Evolutionary conservation across 2,888 invertebrate genomes (phyloP), one percentile per base, ranked within the genome.

Genomic region (Drosophila subsilvestris): DNA sequence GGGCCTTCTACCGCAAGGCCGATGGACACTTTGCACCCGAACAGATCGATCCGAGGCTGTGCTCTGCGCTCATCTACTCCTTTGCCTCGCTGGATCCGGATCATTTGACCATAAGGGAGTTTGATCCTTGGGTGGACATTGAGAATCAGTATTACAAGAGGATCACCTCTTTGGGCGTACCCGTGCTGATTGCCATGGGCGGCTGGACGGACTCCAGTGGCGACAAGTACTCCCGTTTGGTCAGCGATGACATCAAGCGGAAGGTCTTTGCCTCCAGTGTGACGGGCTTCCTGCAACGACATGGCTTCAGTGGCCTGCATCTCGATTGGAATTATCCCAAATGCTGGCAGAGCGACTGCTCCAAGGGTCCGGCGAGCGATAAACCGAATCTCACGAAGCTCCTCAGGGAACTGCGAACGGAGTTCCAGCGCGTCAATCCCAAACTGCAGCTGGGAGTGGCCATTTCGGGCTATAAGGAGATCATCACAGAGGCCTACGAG

Each of bases 241-340:
- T 97, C 0, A 94, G 95, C 47, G 95, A 95, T 67, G 93, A 94
- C 6, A 93, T 94, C 0, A 93, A 94, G 6, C 93, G 97, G 14
- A 92, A 94, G 32, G 94, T 95, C 54, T 97, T 97, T 86, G 94
- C 95, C 3, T 93, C 94, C 2, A 94, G 95, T 61, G 93, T 95
- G 0, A 93, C 96, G 1, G 93, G 94, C 20, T 97, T 97, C 90
- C 91, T 98, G 42, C 93, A 94, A 17, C 94, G 94, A 74, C 94
- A 97, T 88, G 95, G 95, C 47, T 98, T 98, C 90, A 94, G 95
- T 74, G 98, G 98, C 5, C 92, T 98, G 0, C 98, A 98, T 85
- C 90, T 98, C 25, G 98, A 98, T 86, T 98, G 98, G 98, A 97
- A 98, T 89, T 98, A 98, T 90, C 98, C 98, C 0, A 96, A 96